Evolutionary conservation across 2,113 vertebrate genomes (phyloP), one percentile per base, ranked within the genome.

Genomic region (Perca schrenkii): DNA sequence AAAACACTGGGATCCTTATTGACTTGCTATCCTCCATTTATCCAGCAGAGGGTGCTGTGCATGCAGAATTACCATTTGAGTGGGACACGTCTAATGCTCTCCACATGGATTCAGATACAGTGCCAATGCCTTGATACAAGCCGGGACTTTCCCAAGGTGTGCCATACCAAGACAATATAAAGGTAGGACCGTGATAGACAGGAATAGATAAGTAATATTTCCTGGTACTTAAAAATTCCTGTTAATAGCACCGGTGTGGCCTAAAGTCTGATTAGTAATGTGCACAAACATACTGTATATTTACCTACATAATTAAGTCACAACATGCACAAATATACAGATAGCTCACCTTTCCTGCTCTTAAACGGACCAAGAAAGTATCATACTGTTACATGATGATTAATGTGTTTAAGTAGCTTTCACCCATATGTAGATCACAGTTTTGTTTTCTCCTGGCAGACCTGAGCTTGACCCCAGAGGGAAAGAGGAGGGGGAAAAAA

Each of bases 21-120:
- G 28, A 49, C 34, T 5, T 82, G 74, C 61, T 34, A 4, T 83
- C 28, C 1, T 19, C 5, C 2, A 1, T 52, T n/a, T 4, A 2
- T 57, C 88, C 93, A 89, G 87, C 92, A 92, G 93, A 91, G 78
- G 87, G 71, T 10, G 79, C 91, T 89, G 66, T 79, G 56, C 34
- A 43, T 47, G 64, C 68, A 77, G 8, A 7, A 54, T 81, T 67
- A 36, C 31, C 46, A 21, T 63, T 36, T 53, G 25, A 83, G 68
- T 6, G 66, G 17, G 40, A 60, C 58, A 17, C 52, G 54, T 47
- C 31, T 61, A 8, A 50, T 60, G 28, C 19, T 16, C 22, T 52
- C 36, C 69, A 70, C 46, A 22, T 75, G 83, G 22, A 57, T 61
- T 47, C 77, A 64, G 53, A 22, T 11, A 21, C 1, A 3, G 3